Percentiles rank a stretch among this genome's conserved stretches.
Evolutionary conservation across 2,888 invertebrate species (phyloP).

Genomic region (Leistus spinibarbis): DNA sequence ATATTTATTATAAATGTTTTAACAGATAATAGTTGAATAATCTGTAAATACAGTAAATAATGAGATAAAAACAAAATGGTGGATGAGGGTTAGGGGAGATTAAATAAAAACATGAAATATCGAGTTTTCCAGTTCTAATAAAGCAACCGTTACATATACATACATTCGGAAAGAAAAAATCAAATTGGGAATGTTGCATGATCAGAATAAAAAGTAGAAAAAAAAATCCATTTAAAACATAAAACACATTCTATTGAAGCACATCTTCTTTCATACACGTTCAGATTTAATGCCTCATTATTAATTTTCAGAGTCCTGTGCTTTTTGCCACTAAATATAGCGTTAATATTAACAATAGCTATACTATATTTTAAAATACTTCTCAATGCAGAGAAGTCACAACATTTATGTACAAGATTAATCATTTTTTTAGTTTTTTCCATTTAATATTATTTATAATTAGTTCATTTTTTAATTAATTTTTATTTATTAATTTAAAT

Average conservation of each 20-base stretch:
- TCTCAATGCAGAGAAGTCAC: conserved; percentile 18
- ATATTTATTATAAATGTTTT: neutral
- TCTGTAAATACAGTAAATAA: conserved; percentile 7
- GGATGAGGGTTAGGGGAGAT: neutral
- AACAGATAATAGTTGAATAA: neutral
- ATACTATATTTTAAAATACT: conserved; percentile 35
- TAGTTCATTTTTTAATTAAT: conserved; percentile 8
- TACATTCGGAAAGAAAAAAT: conserved; percentile 5
- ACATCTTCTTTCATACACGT: neutral
- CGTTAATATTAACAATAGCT: conserved; percentile 36
- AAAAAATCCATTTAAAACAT: conserved; percentile 32
- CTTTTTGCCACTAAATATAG: conserved; percentile 27
- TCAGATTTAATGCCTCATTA: neutral
- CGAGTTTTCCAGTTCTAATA: neutral
- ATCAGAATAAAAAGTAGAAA: conserved; percentile 25
- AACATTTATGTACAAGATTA: conserved; percentile 37
- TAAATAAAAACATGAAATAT: neutral
- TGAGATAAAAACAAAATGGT: neutral
- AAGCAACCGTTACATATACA: conserved; percentile 3
- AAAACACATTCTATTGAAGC: conserved; percentile 23
- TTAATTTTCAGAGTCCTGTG: conserved; percentile 17
- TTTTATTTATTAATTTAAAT: conserved; percentile 29
- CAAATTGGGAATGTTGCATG: conserved; percentile 32
- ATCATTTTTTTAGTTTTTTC: conserved; percentile 20
- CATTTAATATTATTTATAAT: conserved; percentile 15